These are phyloP conservation scores for Reinhardtius hippoglossoides DNA, from an alignment of 2,113 vertebrate species.

Conservation along the genomic window DNA sequence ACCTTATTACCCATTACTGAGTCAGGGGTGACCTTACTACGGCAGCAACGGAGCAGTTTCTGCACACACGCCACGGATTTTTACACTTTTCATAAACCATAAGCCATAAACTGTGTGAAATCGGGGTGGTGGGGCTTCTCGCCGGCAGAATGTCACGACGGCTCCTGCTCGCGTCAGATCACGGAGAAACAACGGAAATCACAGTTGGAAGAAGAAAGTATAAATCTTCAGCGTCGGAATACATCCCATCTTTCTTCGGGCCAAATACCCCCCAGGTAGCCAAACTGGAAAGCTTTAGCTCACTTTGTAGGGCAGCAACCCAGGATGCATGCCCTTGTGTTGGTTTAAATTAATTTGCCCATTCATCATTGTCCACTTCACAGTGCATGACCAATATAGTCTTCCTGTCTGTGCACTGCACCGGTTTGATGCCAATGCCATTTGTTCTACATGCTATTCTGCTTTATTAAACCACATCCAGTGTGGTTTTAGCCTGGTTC, in stretches of 20 bases:
- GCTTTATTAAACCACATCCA: background rate
- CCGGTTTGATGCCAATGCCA: conserved; percentile 19
- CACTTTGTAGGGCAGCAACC: background rate
- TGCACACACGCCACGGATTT: no score
- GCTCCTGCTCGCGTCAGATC: no score
- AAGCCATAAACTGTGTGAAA: background rate
- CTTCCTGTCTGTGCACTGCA: background rate
- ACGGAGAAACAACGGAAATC: no score
- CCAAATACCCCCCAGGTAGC: background rate
- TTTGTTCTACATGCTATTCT: background rate
- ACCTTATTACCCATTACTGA: background rate
- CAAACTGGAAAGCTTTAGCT: background rate
- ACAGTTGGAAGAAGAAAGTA: no score
- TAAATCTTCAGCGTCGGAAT: background rate
- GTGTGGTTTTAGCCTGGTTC: background rate
- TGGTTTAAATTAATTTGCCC: background rate
- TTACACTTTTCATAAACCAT: background rate
- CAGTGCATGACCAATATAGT: conserved; percentile 7
- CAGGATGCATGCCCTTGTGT: background rate
- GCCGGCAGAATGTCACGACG: no score
- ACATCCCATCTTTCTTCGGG: background rate
- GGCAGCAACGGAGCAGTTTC: background rate
- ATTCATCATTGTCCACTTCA: conserved; percentile 54
- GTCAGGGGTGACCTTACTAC: background rate
- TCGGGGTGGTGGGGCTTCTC: background rate